Conservation (phyloP, 2,888 invertebrate genomes). For the Chydorus sphaericus region DNA sequence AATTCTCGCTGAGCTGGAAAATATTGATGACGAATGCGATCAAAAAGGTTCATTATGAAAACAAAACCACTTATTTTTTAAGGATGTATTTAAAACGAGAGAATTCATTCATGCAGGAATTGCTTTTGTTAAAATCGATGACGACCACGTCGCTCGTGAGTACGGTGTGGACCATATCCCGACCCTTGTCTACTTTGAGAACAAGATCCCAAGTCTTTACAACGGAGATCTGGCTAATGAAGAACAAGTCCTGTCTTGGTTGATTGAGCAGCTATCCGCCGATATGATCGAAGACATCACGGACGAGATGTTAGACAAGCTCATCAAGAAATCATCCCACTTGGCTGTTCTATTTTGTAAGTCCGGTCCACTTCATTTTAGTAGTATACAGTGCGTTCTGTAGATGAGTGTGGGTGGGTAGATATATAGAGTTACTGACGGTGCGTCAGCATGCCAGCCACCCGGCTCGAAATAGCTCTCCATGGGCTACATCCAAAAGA, state of each 20-base stretch:
- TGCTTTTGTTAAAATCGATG: slow-evolving; percentile 85
- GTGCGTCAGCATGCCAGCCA: background rate
- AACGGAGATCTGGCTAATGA: slow-evolving; percentile 45
- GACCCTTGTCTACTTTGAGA: slow-evolving; percentile 82
- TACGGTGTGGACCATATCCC: slow-evolving; percentile 75
- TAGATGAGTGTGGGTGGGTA: no score
- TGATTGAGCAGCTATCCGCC: slow-evolving; percentile 26
- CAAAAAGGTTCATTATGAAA: no score
- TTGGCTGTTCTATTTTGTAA: slow-evolving; percentile 30
- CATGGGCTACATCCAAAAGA: background rate
- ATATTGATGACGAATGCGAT: slow-evolving; percentile 86
- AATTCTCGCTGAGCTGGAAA: slow-evolving; percentile 71
- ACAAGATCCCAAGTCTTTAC: slow-evolving; percentile 80
- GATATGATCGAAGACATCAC: slow-evolving; percentile 30
- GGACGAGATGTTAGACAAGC: slow-evolving; percentile 27
- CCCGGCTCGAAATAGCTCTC: background rate
- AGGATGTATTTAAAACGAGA: no score
- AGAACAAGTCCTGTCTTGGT: slow-evolving; percentile 28
- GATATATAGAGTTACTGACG: background rate
- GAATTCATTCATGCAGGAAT: no score
- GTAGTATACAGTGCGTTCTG: background rate
- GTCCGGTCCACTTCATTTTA: slow-evolving; percentile 7
- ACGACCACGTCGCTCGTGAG: slow-evolving; percentile 62
- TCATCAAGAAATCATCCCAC: slow-evolving; percentile 26
- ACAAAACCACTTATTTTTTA: no score